Evolutionary conservation across 1,140 invertebrate species (phyloP), one percentile per base, ranked within the genome.

Genomic region (Stegodyphus mimosarum): DNA sequence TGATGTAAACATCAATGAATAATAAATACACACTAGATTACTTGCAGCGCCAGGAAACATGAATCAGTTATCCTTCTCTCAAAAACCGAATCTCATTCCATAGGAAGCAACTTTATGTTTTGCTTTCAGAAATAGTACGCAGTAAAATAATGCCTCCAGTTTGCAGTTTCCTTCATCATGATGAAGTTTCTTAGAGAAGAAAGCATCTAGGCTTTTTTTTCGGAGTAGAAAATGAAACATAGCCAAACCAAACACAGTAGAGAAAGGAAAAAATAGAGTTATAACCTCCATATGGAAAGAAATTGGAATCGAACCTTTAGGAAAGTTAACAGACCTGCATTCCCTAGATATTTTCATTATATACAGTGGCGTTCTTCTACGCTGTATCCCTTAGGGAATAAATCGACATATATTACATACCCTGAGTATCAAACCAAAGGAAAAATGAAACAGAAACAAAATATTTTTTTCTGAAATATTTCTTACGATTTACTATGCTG

Each of bases 11-110:
- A 49, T 53, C 18, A 33, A 55, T 74, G 72, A 74, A 74, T 74
- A 74, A 74, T 74, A 74, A 74, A 74, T 74, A 60, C 51, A 55
- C 1, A 13, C 53, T 48, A 74, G 72, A 74, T 74, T 74, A 74
- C 72, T 74, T 74, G 53, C 33, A 55, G 72, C 52, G 11, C 33
- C 10, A 11, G 6, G 52, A 74, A 74, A 55, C 72, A 74, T 74
- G 72, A n/a, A 60, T 74, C 72, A 74, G 51, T 51, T 74, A 53
- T 74, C n/a, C 60, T 48, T 9, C 72, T 18, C n/a, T 15, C 6
- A 18, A 18, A 60, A 74, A 74, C 53, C 10, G 51, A 55, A 7
- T 49, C n/a, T 18, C 60, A 18, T 60, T 60, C 9, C 15, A 33
- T 33, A 3, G 33, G 33, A 33, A 33, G 33, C 33, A 33, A 50